Percentiles rank a stretch among this genome's conserved stretches.
These are phyloP conservation scores for Fringilla coelebs DNA, from an alignment of 2,797 vertebrate species.

Conservation along the genomic window DNA sequence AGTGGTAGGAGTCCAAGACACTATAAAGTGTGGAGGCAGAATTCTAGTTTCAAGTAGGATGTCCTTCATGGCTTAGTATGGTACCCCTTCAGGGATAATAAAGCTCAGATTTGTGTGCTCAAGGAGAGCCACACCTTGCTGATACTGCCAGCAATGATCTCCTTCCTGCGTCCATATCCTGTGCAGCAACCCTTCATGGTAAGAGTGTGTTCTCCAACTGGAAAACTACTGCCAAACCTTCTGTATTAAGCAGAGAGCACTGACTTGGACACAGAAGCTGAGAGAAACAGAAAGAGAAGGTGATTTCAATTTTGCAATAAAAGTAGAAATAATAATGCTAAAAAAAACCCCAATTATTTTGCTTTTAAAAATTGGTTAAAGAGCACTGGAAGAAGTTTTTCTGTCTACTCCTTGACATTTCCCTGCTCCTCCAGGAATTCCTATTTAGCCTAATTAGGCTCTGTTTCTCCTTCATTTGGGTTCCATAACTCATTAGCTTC, in stretches of 20 bases:
- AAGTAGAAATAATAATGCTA: conserved; percentile 1
- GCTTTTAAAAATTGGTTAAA: background rate
- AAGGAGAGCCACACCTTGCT: background rate
- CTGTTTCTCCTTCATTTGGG: conserved; percentile 47
- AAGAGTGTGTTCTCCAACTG: background rate
- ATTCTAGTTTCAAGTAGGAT: background rate
- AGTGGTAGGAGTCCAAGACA: background rate
- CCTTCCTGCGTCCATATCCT: background rate
- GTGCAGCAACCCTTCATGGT: background rate
- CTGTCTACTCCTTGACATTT: conserved; percentile 54
- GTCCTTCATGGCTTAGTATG: background rate
- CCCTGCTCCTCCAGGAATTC: conserved; percentile 59
- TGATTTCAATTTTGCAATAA: background rate
- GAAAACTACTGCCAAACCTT: background rate
- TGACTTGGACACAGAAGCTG: background rate
- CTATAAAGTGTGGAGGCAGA: background rate
- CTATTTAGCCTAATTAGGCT: conserved; percentile 62
- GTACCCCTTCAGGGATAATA: background rate
- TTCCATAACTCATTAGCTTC: conserved; percentile 68
- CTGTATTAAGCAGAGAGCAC: background rate
- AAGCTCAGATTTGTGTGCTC: background rate
- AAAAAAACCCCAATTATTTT: background rate
- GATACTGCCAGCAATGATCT: background rate
- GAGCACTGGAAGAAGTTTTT: conserved; percentile 11
- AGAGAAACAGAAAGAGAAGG: background rate